Conservation (phyloP, 2,797 vertebrate genomes). For the Catharus ustulatus region DNA sequence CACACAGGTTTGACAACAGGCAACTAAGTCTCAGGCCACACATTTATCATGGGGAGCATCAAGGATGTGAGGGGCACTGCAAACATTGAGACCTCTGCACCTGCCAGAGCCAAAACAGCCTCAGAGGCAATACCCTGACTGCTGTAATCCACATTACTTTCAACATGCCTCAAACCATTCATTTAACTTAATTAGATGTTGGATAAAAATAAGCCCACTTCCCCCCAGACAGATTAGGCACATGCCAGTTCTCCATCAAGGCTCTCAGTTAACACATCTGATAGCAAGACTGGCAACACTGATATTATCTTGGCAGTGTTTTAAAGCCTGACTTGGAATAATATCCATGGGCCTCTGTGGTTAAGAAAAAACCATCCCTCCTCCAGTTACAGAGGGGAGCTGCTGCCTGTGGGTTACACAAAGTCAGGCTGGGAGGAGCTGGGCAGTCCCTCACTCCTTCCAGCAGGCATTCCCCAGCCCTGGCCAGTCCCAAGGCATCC, state of each 20-base stretch:
- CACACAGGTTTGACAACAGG: neutral
- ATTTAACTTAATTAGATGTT: neutral
- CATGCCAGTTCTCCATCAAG: neutral
- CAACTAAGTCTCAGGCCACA: neutral
- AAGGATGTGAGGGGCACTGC: rapidly evolving
- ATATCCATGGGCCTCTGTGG: neutral
- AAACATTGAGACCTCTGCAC: neutral
- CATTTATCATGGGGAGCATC: rapidly evolving
- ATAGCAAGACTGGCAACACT: neutral
- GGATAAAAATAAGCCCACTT: constrained; percentile 1
- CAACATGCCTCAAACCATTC: neutral
- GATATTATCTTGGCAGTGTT: neutral
- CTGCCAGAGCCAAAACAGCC: neutral
- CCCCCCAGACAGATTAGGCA: neutral
- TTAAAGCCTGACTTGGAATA: neutral
- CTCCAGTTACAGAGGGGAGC: neutral
- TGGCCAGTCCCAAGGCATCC: neutral
- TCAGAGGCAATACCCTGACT: neutral
- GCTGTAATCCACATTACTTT: neutral
- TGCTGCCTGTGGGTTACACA: neutral
- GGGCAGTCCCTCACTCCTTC: neutral
- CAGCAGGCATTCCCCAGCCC: neutral
- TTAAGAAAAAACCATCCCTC: neutral
- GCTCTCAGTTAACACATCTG: neutral
- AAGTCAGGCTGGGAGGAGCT: neutral